These are phyloP conservation scores for Mesorhabditis sp. DNA, from an alignment of 2,888 invertebrate genomes.

Conservation along the genomic window DNA sequence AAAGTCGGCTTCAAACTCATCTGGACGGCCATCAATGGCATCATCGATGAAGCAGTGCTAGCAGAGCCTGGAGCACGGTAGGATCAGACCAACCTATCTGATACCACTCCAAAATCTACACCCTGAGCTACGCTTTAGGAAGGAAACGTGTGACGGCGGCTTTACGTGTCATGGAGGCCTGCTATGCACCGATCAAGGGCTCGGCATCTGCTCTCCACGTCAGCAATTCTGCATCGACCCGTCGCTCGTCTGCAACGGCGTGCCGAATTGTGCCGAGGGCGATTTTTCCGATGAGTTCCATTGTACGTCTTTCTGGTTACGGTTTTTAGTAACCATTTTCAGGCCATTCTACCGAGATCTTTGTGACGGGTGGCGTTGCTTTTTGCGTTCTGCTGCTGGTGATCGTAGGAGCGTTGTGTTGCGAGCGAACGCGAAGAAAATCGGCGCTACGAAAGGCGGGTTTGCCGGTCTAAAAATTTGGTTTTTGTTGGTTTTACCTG, in stretches of 20 bases:
- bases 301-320: conserved; percentile 25
- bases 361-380: neutral
- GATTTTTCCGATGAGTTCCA: conserved; percentile 57
- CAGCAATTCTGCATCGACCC: conserved; percentile 59
- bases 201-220: neutral
- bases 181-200: conserved; percentile 55
- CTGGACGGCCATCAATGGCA: conserved; percentile 37
- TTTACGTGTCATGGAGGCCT: conserved; percentile 58
- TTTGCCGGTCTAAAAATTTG: neutral
- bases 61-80: conserved; percentile 6
- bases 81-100: neutral
- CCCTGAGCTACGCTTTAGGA: neutral
- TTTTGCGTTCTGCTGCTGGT: neutral
- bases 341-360: conserved; percentile 3
- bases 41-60: conserved; percentile 26
- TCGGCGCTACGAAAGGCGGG: neutral
- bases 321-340: neutral
- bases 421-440: neutral
- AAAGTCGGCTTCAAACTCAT: conserved; percentile 55
- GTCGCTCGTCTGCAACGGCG: conserved; percentile 60
- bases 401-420: neutral
- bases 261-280: conserved; percentile 60
- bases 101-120: neutral
- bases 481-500: too few species aligned
- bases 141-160: neutral